Conservation (phyloP, 1,140 invertebrate genomes). For the Metopolophium dirhodum region DNA sequence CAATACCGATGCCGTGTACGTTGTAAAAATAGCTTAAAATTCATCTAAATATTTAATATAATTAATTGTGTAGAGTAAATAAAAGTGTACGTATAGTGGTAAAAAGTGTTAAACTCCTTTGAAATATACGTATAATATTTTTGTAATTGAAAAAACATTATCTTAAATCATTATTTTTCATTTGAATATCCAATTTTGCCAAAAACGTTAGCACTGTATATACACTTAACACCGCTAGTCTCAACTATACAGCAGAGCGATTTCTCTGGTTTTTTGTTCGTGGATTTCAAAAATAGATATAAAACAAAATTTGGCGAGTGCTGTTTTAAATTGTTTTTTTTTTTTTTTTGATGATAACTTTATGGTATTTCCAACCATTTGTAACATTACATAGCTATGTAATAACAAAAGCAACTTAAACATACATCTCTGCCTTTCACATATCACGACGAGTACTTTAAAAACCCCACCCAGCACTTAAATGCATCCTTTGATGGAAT, state of each 20-base stretch:
- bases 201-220: too few relatives aligned
- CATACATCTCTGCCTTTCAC: neutral
- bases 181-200: too few relatives aligned
- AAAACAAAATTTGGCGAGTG: neutral
- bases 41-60: too few relatives aligned
- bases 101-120: too few relatives aligned
- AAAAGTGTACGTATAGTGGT: too few relatives aligned
- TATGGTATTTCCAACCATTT: neutral
- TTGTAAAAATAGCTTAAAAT: too few relatives aligned
- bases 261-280: neutral
- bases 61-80: too few relatives aligned
- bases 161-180: too few relatives aligned
- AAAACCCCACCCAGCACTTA: slow-evolving; percentile 6
- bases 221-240: too few relatives aligned
- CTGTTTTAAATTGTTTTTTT: neutral
- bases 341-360: neutral
- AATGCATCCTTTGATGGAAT: neutral
- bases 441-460: neutral
- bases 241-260: neutral
- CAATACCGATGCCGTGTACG: too few relatives aligned
- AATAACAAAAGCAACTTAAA: neutral
- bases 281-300: neutral
- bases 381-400: neutral
- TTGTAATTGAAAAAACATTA: too few relatives aligned
- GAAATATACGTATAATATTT: too few relatives aligned